Evolutionary conservation across 2,113 vertebrate species (phyloP).

Genomic region (Amblyopsis rosae): DNA sequence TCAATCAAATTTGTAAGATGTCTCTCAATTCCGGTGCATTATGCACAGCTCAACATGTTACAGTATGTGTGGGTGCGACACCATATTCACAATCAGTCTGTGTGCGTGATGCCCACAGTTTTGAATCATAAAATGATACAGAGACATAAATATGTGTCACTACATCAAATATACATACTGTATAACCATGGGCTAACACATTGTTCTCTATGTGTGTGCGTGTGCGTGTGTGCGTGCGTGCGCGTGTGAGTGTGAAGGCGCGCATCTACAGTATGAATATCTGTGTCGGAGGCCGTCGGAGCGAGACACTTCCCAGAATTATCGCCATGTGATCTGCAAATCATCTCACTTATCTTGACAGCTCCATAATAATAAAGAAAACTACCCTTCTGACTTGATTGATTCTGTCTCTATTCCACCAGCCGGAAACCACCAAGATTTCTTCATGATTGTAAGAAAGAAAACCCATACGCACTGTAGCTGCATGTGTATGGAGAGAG

Average conservation of each 20-base stretch:
- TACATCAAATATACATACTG: no score
- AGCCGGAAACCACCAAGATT: slow-evolving; percentile 18
- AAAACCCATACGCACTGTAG: slow-evolving; percentile 3
- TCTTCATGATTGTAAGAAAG: slow-evolving; percentile 7
- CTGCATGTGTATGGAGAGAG: not conserved
- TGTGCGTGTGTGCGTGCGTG: no score
- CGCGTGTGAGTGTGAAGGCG: not conserved
- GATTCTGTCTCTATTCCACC: slow-evolving; percentile 18
- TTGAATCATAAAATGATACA: no score
- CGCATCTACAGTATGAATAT: not conserved
- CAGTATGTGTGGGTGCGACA: no score
- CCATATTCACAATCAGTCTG: no score
- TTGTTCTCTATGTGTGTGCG: no score
- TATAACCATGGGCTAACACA: no score
- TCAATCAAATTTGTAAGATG: no score
- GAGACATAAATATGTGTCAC: no score
- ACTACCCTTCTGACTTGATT: slow-evolving; percentile 30
- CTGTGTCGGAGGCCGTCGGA: slow-evolving; percentile 26
- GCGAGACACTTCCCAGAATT: slow-evolving; percentile 40
- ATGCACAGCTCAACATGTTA: no score
- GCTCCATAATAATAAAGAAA: slow-evolving; percentile 45
- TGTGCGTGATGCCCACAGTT: no score
- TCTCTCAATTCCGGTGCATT: no score
- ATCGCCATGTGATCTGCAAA: slow-evolving; percentile 30
- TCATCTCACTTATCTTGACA: slow-evolving; percentile 39